These are phyloP conservation scores for Nebria ingens DNA, from an alignment of 1,140 invertebrate species.

Conservation along the genomic window DNA sequence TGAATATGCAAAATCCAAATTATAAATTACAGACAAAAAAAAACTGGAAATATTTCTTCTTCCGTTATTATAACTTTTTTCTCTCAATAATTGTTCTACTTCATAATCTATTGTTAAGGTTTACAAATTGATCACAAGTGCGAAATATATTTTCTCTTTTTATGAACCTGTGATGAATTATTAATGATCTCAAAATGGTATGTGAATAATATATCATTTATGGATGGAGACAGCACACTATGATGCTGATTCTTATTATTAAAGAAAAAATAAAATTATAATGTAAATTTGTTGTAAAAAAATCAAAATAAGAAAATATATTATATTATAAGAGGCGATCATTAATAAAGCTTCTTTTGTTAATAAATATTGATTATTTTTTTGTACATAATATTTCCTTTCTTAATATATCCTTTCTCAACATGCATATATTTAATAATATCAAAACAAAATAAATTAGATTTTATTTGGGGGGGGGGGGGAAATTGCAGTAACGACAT, in stretches of 20 bases:
- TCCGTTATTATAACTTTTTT: neutral
- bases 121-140: neutral
- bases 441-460: too few relatives aligned
- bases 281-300: conserved; percentile 10
- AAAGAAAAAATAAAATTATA: conserved; percentile 2
- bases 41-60: neutral
- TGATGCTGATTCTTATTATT: conserved; percentile 1
- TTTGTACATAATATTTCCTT: too few relatives aligned
- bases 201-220: neutral
- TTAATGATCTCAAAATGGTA: conserved; percentile 3
- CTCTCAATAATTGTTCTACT: neutral
- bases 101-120: neutral
- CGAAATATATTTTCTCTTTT: conserved; percentile 3
- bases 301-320: conserved; percentile 8
- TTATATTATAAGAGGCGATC: conserved; percentile 4
- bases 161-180: conserved; percentile 3
- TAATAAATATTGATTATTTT: neutral
- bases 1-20: neutral
- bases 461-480: too few relatives aligned
- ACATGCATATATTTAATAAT: too few relatives aligned
- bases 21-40: neutral
- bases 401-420: too few relatives aligned
- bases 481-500: too few relatives aligned
- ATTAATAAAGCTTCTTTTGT: conserved; percentile 7
- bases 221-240: neutral